Percentiles rank a stretch among this genome's conserved stretches.
phyloP scores from a whole-genome alignment of 2,888 invertebrate species.

The Mythimna ferrago region DNA sequence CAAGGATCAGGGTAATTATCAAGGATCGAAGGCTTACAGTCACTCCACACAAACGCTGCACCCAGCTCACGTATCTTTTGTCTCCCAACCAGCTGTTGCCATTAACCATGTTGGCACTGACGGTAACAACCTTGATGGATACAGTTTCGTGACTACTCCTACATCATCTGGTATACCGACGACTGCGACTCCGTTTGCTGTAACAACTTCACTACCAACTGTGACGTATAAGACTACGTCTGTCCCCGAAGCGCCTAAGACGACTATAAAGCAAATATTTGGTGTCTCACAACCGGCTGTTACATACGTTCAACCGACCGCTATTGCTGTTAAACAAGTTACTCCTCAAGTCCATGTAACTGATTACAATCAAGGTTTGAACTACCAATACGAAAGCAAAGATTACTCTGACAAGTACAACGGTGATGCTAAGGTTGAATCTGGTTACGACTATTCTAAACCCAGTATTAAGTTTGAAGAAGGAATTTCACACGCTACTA shows the following conservation, averaged over 20 bases:
- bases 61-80: conserved; percentile 75
- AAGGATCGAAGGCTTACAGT: conserved; percentile 66
- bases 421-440: conserved; percentile 59
- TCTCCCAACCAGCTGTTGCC: conserved; percentile 82
- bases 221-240: conserved; percentile 82
- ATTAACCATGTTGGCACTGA: conserved; percentile 84
- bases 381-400: conserved; percentile 73
- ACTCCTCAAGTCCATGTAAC: conserved; percentile 77
- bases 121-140: conserved; percentile 79
- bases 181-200: conserved; percentile 83
- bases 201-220: conserved; percentile 80
- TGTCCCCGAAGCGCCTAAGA: conserved; percentile 82
- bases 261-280: conserved; percentile 85
- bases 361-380: conserved; percentile 77
- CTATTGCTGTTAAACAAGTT: conserved; percentile 75
- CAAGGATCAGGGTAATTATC: conserved; percentile 41
- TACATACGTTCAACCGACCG: conserved; percentile 83
- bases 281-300: conserved; percentile 85
- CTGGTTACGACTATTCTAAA: conserved; percentile 80
- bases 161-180: conserved; percentile 86
- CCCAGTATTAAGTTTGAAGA: conserved; percentile 84
- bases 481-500: conserved; percentile 79
- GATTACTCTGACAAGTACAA: conserved; percentile 62
- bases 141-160: conserved; percentile 82
- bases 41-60: conserved; percentile 70